Evolutionary conservation across 1,140 invertebrate genomes (phyloP).

Genomic region (Leptinotarsa lineolata): DNA sequence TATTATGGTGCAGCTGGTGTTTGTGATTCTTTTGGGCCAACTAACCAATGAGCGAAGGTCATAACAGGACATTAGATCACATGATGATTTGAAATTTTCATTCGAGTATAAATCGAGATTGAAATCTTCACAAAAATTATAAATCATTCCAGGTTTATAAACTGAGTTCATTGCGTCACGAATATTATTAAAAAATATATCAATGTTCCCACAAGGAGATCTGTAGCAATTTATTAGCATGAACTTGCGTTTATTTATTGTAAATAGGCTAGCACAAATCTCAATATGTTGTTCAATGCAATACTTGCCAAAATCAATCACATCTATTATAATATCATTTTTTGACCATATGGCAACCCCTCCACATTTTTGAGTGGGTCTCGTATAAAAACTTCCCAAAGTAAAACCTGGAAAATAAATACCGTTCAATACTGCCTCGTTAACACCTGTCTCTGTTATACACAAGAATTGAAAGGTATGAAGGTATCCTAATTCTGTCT

Average conservation of each 20-base stretch:
- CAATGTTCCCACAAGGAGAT: background rate
- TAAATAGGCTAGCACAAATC: background rate
- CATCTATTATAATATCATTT: background rate
- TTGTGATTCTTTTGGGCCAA: conserved; percentile 11
- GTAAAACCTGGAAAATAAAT: background rate
- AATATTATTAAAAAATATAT: background rate
- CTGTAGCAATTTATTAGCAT: background rate
- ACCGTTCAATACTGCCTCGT: background rate
- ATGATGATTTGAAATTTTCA: background rate
- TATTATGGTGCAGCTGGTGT: conserved; percentile 3
- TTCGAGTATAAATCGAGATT: background rate
- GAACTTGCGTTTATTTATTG: background rate
- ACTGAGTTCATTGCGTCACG: background rate
- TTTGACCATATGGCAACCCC: background rate
- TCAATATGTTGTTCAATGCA: background rate
- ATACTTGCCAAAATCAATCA: background rate
- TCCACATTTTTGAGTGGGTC: too few species aligned
- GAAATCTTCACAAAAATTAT: background rate
- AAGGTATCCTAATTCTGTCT: background rate
- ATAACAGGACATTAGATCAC: background rate
- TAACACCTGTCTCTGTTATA: background rate
- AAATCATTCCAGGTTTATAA: background rate
- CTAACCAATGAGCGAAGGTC: background rate
- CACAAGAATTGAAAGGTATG: background rate
- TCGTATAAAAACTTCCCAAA: background rate